Base-by-base conservation (phyloP, 1,140 invertebrate genomes). In the Orussus abietinus region DNA sequence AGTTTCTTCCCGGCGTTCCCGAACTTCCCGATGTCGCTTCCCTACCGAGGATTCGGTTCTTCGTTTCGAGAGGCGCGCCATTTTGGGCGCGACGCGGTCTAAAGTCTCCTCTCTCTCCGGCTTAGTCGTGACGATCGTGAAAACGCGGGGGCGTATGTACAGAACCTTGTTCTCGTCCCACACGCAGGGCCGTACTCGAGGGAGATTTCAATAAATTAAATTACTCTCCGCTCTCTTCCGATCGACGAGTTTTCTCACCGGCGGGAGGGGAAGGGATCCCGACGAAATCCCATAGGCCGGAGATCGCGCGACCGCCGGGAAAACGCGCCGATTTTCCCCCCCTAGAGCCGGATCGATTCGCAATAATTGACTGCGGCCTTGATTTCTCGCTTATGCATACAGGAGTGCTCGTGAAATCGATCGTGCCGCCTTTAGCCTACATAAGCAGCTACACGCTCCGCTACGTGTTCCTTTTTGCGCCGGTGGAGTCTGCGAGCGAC, bases 101-200 rank as follows among this genome's bases (percentile, higher is more conserved):
- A 59, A 59, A 62, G 61, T 48, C 57, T 51, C 57, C 59, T 55
- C 53, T 63, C 62, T 45, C 49, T 39, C 35, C 35, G 42, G 49
- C 40, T 42, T 49, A 52, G 50, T 36, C 49, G 37, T 48, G 34
- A 45, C 44, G 19, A 15, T 17, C 43, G 45, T 41, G 44, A 42
- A 51, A 57, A 57, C 39, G 49, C 55, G 63, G 62, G 59, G 65
- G 65, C 65, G 65, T 64, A 49, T 47, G 53, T 53, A 53, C 61
- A 64, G 62, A 56, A 59, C 62, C 65, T 66, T 66, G 63, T 64
- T 59, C 51, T n/a, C 65, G 48, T 49, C 63, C 63, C 59, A 68
- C 63, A 66, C 57, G 28, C 62, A 64, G 60, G 58, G 53, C 64
- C 51, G 62, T 66, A 66, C 45, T 28, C 12, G 6, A 9, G 12